These are phyloP conservation scores for Setophaga petechia DNA, from an alignment of 2,113 vertebrate genomes.

Conservation along the genomic window DNA sequence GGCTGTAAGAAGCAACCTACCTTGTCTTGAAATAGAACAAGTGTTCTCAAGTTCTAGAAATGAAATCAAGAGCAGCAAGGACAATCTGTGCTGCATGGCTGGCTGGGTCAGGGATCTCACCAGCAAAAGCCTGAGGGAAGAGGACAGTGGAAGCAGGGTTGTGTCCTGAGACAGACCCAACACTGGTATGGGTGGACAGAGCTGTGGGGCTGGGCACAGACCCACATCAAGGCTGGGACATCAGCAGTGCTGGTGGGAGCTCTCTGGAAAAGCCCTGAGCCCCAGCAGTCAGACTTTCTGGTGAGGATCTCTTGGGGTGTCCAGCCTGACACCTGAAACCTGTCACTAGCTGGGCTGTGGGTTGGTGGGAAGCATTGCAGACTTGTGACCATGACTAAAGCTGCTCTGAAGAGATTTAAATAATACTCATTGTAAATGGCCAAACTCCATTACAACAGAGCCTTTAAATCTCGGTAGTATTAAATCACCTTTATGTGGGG, in stretches of 20 bases:
- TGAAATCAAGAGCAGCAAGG: background rate
- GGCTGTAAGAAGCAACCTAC: background rate
- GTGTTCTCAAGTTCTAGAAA: background rate
- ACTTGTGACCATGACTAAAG: background rate
- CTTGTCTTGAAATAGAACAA: background rate
- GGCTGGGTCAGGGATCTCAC: background rate
- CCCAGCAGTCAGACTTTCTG: background rate
- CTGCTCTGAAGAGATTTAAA: background rate
- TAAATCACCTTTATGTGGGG: background rate
- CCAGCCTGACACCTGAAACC: background rate
- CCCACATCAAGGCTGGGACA: background rate
- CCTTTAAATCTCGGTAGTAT: background rate
- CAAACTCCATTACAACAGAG: background rate
- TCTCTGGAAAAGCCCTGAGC: background rate
- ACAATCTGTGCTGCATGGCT: background rate
- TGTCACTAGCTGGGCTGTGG: background rate
- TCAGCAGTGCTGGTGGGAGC: background rate
- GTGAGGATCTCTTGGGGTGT: rapidly evolving
- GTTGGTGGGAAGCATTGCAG: background rate
- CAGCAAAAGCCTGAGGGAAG: rapidly evolving
- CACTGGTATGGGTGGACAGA: background rate
- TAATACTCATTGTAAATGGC: background rate
- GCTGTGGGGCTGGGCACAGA: rapidly evolving
- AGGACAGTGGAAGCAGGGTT: background rate
- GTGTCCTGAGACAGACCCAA: background rate